phyloP scores from a whole-genome alignment of 2,113 vertebrate species.

The Cyphomyrus plagiostoma region DNA sequence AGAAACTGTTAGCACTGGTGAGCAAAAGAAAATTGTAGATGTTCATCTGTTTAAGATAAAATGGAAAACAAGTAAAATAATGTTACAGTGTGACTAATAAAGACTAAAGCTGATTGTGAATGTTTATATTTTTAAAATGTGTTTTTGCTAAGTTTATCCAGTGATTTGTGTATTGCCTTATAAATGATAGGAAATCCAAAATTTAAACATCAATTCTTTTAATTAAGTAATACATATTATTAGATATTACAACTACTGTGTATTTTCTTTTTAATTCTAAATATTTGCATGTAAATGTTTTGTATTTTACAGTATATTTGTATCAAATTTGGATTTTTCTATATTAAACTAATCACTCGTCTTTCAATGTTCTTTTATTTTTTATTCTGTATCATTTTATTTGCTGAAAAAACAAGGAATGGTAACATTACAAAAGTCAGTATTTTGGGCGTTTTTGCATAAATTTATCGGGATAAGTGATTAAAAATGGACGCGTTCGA shows the following conservation, averaged over 20 bases:
- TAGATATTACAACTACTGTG: neutral
- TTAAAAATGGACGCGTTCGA: neutral
- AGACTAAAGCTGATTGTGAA: neutral
- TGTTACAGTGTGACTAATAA: neutral
- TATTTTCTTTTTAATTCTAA: neutral
- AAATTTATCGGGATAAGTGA: neutral
- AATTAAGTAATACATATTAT: neutral
- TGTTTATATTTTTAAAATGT: neutral
- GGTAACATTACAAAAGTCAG: neutral
- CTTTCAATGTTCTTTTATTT: neutral
- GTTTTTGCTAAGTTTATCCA: neutral
- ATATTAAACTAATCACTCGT: neutral
- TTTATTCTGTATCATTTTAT: neutral
- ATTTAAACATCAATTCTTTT: neutral
- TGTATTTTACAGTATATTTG: neutral
- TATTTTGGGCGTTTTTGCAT: neutral
- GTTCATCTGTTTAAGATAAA: neutral
- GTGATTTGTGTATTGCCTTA: neutral
- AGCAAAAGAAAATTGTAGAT: neutral
- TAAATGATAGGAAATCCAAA: neutral
- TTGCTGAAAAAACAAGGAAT: neutral
- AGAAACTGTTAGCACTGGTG: neutral
- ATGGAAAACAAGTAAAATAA: neutral
- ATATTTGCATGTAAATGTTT: neutral
- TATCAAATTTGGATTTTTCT: neutral